Conservation (phyloP, 2,797 vertebrate species). For the Cercopithecus mitis region DNA sequence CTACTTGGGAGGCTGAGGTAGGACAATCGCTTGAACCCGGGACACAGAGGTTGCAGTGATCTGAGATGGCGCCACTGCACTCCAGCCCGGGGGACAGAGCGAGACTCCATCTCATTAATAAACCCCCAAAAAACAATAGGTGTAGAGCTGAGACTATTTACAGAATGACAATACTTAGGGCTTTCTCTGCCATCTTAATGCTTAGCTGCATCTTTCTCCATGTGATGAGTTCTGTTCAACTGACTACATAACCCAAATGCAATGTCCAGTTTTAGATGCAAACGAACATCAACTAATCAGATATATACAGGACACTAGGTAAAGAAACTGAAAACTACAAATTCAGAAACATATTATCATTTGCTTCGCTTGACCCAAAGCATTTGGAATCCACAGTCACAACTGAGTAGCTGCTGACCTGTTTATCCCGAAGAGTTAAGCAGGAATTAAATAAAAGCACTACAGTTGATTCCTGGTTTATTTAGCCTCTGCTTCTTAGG, state of each 20-base stretch:
- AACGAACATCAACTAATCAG: not conserved
- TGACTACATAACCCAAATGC: not conserved
- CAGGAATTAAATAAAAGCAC: not conserved
- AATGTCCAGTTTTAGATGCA: not conserved
- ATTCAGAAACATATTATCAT: not conserved
- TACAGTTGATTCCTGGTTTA: not conserved
- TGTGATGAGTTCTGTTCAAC: not conserved
- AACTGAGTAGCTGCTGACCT: not conserved
- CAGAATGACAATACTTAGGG: not conserved
- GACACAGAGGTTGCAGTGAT: too few relatives aligned
- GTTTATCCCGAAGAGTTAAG: not conserved
- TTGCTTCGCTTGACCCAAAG: not conserved
- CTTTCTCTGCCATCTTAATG: not conserved
- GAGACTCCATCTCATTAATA: too few relatives aligned
- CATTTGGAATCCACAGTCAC: not conserved
- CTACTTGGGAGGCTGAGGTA: too few relatives aligned
- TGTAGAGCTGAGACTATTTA: not conserved
- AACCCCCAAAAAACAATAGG: not conserved
- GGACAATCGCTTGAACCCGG: too few relatives aligned
- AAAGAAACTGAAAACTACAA: not conserved
- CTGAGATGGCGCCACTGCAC: too few relatives aligned
- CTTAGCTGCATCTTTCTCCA: not conserved
- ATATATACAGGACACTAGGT: not conserved
- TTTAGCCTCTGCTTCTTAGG: not conserved
- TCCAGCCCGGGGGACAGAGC: too few relatives aligned